Evolutionary conservation across 2,888 invertebrate species (phyloP).

Genomic region (Spicauda simplicius): DNA sequence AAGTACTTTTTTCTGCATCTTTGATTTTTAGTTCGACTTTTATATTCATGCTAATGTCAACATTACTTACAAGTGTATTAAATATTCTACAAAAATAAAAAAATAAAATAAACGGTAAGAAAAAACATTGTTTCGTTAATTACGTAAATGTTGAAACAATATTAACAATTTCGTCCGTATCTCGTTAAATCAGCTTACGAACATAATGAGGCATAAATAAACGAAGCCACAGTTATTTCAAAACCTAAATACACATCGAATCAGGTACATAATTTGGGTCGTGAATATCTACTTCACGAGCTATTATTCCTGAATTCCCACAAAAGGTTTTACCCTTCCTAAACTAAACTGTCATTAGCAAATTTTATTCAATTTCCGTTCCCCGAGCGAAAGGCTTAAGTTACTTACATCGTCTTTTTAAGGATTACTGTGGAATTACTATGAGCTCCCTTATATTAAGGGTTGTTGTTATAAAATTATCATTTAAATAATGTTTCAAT

Average conservation of each 20-base stretch:
- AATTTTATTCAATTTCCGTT: slow-evolving; percentile 14
- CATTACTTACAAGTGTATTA: too few species aligned
- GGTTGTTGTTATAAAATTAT: neutral
- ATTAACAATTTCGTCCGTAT: neutral
- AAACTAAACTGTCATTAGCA: slow-evolving; percentile 15
- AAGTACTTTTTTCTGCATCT: too few species aligned
- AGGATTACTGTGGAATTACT: neutral
- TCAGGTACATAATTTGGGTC: slow-evolving; percentile 7
- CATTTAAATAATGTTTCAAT: neutral
- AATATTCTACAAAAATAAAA: too few species aligned
- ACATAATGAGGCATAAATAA: neutral
- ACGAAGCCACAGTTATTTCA: neutral
- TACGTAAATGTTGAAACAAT: neutral
- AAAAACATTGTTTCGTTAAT: neutral
- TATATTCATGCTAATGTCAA: too few species aligned
- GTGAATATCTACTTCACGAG: neutral
- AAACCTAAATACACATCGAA: slow-evolving; percentile 6
- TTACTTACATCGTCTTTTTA: neutral
- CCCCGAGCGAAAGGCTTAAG: slow-evolving; percentile 1
- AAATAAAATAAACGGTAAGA: too few species aligned
- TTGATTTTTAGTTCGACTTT: too few species aligned
- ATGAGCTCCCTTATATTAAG: neutral
- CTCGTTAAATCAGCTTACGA: neutral
- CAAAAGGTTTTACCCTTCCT: slow-evolving; percentile 6
- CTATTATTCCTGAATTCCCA: slow-evolving; percentile 10